A percentile compares a stretch with the other conserved stretches of the same genome.
phyloP scores from a whole-genome alignment of 1,140 invertebrate species.

The Drosophila lowei region DNA sequence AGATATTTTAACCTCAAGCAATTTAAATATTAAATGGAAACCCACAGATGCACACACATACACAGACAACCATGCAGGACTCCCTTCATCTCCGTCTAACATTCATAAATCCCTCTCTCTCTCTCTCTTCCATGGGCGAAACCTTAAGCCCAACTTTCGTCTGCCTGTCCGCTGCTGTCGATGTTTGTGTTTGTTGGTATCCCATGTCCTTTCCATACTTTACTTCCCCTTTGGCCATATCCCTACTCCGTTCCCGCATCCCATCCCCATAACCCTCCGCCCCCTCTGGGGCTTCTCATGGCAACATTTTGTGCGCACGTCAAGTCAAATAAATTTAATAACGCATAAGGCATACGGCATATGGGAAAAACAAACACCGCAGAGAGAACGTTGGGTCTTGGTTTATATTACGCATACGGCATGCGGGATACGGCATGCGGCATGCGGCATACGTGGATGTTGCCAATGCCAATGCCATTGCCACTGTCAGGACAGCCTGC shows the following conservation, averaged over 20 bases:
- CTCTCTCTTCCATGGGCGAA: background rate
- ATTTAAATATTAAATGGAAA: slow-evolving; percentile 78
- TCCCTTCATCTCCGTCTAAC: no score
- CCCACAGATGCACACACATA: slow-evolving; percentile 14
- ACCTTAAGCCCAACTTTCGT: slow-evolving; percentile 27
- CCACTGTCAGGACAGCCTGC: slow-evolving; percentile 30
- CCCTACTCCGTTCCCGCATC: slow-evolving; percentile 6
- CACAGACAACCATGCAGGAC: slow-evolving; percentile 7
- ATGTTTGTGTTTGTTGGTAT: slow-evolving; percentile 46
- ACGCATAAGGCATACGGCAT: slow-evolving; percentile 75
- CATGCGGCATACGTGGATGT: slow-evolving; percentile 58
- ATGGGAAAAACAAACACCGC: background rate
- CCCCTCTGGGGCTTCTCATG: background rate
- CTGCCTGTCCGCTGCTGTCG: slow-evolving; percentile 25
- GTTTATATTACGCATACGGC: slow-evolving; percentile 46
- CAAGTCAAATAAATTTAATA: slow-evolving; percentile 82
- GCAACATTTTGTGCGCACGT: slow-evolving; percentile 54
- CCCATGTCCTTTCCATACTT: slow-evolving; percentile 17
- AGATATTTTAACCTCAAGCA: slow-evolving; percentile 81
- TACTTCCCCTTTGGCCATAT: slow-evolving; percentile 22
- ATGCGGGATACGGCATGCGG: slow-evolving; percentile 63
- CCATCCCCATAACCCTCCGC: no score
- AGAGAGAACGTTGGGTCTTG: no score
- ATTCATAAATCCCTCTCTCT: no score
- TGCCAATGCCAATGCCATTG: slow-evolving; percentile 8